Evolutionary conservation across 1,140 invertebrate species (phyloP), one percentile per base, ranked within the genome.

Genomic region (Magallana angulata): DNA sequence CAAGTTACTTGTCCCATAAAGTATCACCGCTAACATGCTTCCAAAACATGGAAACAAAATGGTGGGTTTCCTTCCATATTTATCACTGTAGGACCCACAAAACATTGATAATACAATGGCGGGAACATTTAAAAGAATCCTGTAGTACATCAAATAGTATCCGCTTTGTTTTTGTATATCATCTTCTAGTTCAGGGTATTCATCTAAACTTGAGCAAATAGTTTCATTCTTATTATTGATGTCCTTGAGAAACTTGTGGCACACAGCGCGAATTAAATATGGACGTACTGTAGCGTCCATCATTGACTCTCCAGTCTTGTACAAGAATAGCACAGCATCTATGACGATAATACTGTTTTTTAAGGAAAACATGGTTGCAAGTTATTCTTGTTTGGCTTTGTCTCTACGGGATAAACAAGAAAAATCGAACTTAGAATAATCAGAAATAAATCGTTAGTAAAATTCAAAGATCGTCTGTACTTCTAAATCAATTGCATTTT

Each of bases 11-110:
- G 92, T 11, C 87, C 94, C 90, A 89, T 94, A 95, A 9, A 94
- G 82, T 16, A 93, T 14, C 9, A 94, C 93, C 0, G 92, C 93
- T 2, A 94, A 84, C 0, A 93, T 90, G 59, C 92, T 93, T 5
- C 94, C 94, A n/a, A 94, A 57, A 87, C 92, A 92, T 8, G 94
- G 93, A 12, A 94, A 81, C 87, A 95, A 92, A 90, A 95, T 92
- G 2, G 94, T 94, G 16, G 94, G 85, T 90, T 94, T 94, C 80
- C 94, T 89, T 9, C 94, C 94, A 57, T 93, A 89, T 48, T 88
- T 89, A 86, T 95, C 94, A 83, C 94, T 95, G 93, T 94, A 95
- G 7, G 94, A 92, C 7, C 94, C 94, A 86, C 93, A 94, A 84
- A 94, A 93, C 24, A 95, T 88, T 30, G 93, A 91, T 1, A 95